Percentiles rank a stretch among this genome's conserved stretches.
Evolutionary conservation across 2,888 invertebrate species (phyloP).

Genomic region (Odontocolon sp.): DNA sequence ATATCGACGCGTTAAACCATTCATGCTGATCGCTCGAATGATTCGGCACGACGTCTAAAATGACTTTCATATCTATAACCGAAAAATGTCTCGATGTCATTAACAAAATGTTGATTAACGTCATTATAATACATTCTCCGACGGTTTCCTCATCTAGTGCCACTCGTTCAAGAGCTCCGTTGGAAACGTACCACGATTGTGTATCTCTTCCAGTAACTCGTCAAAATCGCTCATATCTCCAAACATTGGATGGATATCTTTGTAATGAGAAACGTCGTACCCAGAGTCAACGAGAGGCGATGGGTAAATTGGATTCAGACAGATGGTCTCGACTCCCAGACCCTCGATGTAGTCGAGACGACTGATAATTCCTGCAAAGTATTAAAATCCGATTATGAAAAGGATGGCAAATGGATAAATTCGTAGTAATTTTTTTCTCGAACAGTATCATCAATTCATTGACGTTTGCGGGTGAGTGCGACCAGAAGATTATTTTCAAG

Average conservation of each 20-base stretch:
- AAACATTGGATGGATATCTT: conserved; percentile 65
- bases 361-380: conserved; percentile 67
- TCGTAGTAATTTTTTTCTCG: no score
- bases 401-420: no score
- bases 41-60: conserved; percentile 76
- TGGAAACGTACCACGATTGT: conserved; percentile 68
- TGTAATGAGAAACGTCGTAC: conserved; percentile 69
- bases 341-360: conserved; percentile 69
- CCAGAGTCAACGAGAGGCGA: conserved; percentile 71
- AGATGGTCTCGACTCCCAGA: conserved; percentile 70
- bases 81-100: no score
- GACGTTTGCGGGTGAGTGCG: no score
- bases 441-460: no score
- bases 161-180: no score
- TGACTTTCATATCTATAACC: conserved; percentile 73
- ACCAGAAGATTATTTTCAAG: conserved; percentile 41
- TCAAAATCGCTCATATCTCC: conserved; percentile 70
- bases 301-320: conserved; percentile 70
- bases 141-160: no score
- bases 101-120: no score
- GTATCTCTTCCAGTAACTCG: conserved; percentile 65
- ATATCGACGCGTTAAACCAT: conserved; percentile 71
- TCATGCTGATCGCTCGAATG: conserved; percentile 72
- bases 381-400: no score
- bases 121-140: no score